These are phyloP conservation scores for Tortrix viridana DNA, from an alignment of 2,888 invertebrate genomes.

Conservation along the genomic window DNA sequence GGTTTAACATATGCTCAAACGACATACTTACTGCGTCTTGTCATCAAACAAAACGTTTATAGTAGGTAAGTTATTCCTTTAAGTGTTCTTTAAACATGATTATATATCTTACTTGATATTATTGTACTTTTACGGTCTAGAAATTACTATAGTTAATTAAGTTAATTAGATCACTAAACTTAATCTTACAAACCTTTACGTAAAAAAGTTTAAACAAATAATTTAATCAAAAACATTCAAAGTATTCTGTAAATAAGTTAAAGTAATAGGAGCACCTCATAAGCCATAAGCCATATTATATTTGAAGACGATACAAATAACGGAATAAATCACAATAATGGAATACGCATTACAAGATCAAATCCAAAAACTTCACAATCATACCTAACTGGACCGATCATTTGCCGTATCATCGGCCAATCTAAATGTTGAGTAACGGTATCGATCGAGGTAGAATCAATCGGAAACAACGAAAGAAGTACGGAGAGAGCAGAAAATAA, in stretches of 20 bases:
- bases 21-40: too few relatives aligned
- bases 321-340: conserved; percentile 39
- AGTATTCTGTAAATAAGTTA: not conserved
- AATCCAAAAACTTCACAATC: conserved; percentile 64
- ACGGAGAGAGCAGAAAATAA: conserved; percentile 50
- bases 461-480: conserved; percentile 58
- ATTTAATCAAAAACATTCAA: not conserved
- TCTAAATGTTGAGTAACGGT: conserved; percentile 64
- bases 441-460: conserved; percentile 54
- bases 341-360: conserved; percentile 52
- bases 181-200: too few relatives aligned
- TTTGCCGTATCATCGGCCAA: conserved; percentile 62
- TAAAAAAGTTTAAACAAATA: too few relatives aligned
- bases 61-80: too few relatives aligned
- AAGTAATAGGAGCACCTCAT: not conserved
- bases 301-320: conserved; percentile 28
- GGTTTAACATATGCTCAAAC: too few relatives aligned
- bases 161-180: too few relatives aligned
- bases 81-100: too few relatives aligned
- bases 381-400: conserved; percentile 64
- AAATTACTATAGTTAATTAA: too few relatives aligned
- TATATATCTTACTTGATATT: too few relatives aligned
- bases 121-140: too few relatives aligned
- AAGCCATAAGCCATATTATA: conserved; percentile 1
- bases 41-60: too few relatives aligned